Base-by-base conservation (phyloP, 2,888 invertebrate species). In the Cremastinae sp. region DNA sequence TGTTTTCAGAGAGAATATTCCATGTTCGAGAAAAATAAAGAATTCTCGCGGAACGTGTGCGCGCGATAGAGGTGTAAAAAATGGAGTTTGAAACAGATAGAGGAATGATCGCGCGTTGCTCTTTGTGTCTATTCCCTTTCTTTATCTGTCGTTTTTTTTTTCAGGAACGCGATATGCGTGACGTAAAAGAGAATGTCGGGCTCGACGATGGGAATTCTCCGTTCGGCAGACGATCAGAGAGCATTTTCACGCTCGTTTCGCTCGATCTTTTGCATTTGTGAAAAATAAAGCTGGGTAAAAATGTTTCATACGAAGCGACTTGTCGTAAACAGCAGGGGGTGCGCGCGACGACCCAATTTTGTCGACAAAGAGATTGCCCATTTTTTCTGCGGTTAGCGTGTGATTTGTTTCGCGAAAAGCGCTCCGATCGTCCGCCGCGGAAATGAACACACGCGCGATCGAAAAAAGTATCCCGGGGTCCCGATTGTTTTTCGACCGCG, bases 401-500 rank as follows among this genome's bases (percentile, higher is more conserved):
- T 54, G 56, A 64, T 72, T 64, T 38, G 64, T 56, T 70, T 43
- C 49, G 53, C 53, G 43, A 61, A 28, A 53, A 49, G 51, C 8
- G 28, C 20, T 18, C 22, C 36, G 20, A 14, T 47, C 18, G 53
- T 10, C 14, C 18, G 53, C 14, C 14, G 14, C 54, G 64, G 64
- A 64, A 59, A 56, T 69, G 34, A 73, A 45, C 61, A 43, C 41
- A 53, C 16, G 10, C 18, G 54, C 10, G 64, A 18, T 3, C 22
- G 38, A 36, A 41, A 51, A 65, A 54, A 45, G 36, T 56, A 68
- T 72, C 71, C 38, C 66, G 34, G 43, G 16, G 28, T 61, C 62
- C 41, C 51, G 62, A 72, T 75, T 75, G 71, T 66, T 75, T 72
- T 68, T 66, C 14, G 56, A 68, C 66, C 62, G 56, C 66, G 62